phyloP scores from a whole-genome alignment of 1,140 invertebrate genomes.

The Neodiprion virginianus region DNA sequence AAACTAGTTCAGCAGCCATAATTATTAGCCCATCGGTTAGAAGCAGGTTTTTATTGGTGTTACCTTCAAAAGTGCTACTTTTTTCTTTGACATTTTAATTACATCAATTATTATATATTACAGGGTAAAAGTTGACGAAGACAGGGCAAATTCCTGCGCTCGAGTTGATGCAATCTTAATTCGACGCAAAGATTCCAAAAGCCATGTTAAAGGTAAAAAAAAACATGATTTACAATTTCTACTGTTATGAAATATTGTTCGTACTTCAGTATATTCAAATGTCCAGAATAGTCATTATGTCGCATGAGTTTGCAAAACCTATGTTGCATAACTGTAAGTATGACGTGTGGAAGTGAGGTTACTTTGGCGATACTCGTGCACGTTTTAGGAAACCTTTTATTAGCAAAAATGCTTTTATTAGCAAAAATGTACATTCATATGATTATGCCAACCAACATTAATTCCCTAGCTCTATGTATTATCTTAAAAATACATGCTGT shows the following conservation, averaged over 20 bases:
- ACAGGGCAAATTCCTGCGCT: slow-evolving; percentile 66
- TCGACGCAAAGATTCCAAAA: slow-evolving; percentile 70
- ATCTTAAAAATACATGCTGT: background rate
- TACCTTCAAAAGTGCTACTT: background rate
- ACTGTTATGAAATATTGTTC: background rate
- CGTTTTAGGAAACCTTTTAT: background rate
- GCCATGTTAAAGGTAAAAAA: slow-evolving; percentile 72
- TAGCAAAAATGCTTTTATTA: background rate
- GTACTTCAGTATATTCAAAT: background rate
- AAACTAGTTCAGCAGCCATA: too few relatives aligned
- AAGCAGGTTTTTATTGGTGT: too few relatives aligned
- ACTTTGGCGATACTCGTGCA: background rate
- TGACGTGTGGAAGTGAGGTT: background rate
- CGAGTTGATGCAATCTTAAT: slow-evolving; percentile 71
- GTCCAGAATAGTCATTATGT: slow-evolving; percentile 13
- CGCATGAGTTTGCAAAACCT: background rate
- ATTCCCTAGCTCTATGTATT: background rate
- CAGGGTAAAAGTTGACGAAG: slow-evolving; percentile 42
- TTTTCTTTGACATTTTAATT: slow-evolving; percentile 1
- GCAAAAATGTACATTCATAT: slow-evolving; percentile 15
- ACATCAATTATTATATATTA: slow-evolving; percentile 10
- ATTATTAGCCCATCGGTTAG: too few relatives aligned
- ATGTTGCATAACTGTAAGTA: slow-evolving; percentile 1
- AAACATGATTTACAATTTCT: slow-evolving; percentile 15
- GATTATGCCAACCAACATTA: background rate